These are phyloP conservation scores for Rhagoletis zephyria DNA, from an alignment of 1,140 invertebrate species.

Conservation along the genomic window DNA sequence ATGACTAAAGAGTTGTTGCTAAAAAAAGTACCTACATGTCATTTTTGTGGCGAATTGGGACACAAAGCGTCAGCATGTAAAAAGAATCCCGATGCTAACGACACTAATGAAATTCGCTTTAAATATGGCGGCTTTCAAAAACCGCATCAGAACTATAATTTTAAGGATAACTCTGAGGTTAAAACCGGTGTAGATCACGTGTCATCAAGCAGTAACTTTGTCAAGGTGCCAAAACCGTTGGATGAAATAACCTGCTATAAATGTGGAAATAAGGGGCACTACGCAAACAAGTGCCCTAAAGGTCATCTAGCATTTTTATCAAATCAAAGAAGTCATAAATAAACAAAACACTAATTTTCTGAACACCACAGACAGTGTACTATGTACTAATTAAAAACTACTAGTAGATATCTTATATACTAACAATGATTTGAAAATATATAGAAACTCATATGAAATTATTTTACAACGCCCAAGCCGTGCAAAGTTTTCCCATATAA, in stretches of 20 bases:
- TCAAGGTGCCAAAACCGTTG: constrained; percentile 81
- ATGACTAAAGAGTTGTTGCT: constrained; percentile 81
- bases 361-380: too few species aligned
- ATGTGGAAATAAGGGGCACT: constrained; percentile 98
- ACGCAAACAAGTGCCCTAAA: constrained; percentile 98
- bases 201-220: constrained; percentile 57
- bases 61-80: constrained; percentile 95
- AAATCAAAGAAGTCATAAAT: constrained; percentile 76
- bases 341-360: not conserved
- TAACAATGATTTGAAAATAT: too few species aligned
- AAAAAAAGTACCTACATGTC: constrained; percentile 89
- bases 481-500: too few species aligned
- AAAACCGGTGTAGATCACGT: constrained; percentile 62
- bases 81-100: constrained; percentile 75
- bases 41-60: constrained; percentile 95
- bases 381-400: too few species aligned
- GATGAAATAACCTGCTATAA: constrained; percentile 97
- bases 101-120: constrained; percentile 44
- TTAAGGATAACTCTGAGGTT: constrained; percentile 50
- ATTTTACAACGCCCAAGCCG: too few species aligned
- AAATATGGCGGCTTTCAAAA: constrained; percentile 61
- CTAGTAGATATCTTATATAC: too few species aligned
- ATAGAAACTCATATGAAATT: too few species aligned
- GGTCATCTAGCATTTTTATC: constrained; percentile 96
- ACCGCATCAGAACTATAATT: not conserved